These are phyloP conservation scores for Cosmia trapezina DNA, from an alignment of 2,888 invertebrate species.

Conservation along the genomic window DNA sequence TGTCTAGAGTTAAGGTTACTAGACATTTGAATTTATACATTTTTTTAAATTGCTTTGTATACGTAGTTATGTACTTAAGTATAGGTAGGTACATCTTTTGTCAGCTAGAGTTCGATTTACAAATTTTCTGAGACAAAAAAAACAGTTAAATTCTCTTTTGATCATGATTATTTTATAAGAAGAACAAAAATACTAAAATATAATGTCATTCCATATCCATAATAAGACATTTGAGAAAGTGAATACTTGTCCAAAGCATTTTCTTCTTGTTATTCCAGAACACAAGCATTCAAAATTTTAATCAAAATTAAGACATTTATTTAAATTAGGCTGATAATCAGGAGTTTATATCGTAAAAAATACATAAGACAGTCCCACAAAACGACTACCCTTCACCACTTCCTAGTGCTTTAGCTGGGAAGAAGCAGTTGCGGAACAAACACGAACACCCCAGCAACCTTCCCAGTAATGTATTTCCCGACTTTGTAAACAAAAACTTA, in stretches of 20 bases:
- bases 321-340: background rate
- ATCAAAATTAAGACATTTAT: background rate
- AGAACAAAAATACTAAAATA: background rate
- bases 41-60: background rate
- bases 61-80: background rate
- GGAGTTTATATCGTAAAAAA: background rate
- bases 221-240: background rate
- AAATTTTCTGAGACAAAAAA: background rate
- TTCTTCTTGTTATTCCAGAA: background rate
- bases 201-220: background rate
- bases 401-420: background rate
- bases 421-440: too few relatives aligned
- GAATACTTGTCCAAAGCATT: background rate
- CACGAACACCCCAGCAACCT: background rate
- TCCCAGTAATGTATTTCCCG: background rate
- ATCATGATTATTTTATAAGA: background rate
- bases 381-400: background rate
- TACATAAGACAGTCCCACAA: background rate
- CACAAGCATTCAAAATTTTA: background rate
- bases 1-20: constrained; percentile 31
- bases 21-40: background rate
- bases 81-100: too few relatives aligned
- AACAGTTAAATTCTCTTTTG: background rate
- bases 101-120: background rate
- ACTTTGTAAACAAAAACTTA: background rate